Conservation (phyloP, 2,888 invertebrate genomes). For the Lycophotia porphyrea region DNA sequence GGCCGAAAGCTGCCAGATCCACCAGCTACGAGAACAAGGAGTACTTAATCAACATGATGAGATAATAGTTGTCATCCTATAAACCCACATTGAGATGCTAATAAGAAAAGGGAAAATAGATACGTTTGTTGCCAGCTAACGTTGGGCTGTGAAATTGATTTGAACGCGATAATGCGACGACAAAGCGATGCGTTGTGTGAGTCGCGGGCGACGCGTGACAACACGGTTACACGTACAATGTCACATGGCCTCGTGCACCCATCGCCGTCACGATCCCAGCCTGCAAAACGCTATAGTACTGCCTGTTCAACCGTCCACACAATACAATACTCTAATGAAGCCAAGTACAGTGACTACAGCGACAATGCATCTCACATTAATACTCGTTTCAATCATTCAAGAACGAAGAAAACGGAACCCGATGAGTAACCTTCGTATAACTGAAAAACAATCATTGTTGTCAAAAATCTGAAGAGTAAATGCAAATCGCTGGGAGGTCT, state of each 20-base stretch:
- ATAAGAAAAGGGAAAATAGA: constrained; percentile 82
- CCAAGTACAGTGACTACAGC: constrained; percentile 41
- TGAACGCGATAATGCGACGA: constrained; percentile 76
- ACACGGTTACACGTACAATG: constrained; percentile 77
- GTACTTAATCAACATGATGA: constrained; percentile 62
- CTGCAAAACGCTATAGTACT: constrained; percentile 63
- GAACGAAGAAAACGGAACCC: constrained; percentile 29
- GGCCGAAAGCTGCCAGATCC: constrained; percentile 44
- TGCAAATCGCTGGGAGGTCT: constrained; percentile 40
- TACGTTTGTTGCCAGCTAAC: constrained; percentile 72
- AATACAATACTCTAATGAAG: constrained; percentile 60
- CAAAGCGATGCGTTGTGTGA: constrained; percentile 78
- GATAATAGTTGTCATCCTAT: constrained; percentile 64
- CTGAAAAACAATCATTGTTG: constrained; percentile 22
- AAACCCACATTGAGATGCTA: constrained; percentile 76
- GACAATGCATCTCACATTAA: constrained; percentile 45
- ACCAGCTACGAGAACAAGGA: constrained; percentile 55
- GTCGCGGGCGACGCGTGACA: constrained; percentile 80
- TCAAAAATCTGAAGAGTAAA: constrained; percentile 30
- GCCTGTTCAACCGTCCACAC: constrained; percentile 51
- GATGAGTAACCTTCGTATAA: constrained; percentile 9
- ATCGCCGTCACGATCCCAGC: constrained; percentile 77
- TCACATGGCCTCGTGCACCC: constrained; percentile 78
- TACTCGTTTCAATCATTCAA: constrained; percentile 56
- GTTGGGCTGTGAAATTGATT: constrained; percentile 85